phyloP scores from a whole-genome alignment of 2,113 vertebrate species.

The Grammomys dolichurus region DNA sequence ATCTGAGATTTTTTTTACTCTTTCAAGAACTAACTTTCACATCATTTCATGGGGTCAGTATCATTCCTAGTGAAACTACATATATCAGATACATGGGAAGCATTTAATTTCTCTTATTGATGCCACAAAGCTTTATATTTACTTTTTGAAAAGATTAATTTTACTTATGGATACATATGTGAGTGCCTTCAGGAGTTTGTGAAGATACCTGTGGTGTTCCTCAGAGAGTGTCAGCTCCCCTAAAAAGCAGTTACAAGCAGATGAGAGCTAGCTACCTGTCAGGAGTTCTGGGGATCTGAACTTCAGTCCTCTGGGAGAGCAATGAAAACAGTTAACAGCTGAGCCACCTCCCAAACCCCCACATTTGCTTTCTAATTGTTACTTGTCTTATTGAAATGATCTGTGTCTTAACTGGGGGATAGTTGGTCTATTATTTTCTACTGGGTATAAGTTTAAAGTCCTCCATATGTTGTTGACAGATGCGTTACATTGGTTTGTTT shows the following conservation, averaged over 20 bases:
- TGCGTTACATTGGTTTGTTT: background rate
- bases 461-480: background rate
- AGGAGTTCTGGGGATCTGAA: background rate
- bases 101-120: slow-evolving; percentile 16
- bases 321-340: background rate
- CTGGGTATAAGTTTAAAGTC: slow-evolving; percentile 7
- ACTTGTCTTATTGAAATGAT: background rate
- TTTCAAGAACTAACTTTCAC: background rate
- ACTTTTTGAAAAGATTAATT: background rate
- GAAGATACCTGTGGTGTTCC: background rate
- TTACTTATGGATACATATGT: background rate
- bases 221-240: background rate
- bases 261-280: background rate
- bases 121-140: background rate
- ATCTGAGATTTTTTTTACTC: background rate
- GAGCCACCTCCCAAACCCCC: background rate
- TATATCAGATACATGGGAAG: background rate
- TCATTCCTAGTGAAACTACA: background rate
- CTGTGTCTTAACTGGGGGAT: slow-evolving; percentile 13
- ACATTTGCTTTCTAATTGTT: slow-evolving; percentile 5
- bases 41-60: background rate
- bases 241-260: background rate
- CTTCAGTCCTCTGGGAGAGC: background rate
- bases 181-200: background rate
- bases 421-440: slow-evolving; percentile 8